Evolutionary conservation across 2,113 vertebrate species (phyloP).

Genomic region (Donacobius atricapilla): DNA sequence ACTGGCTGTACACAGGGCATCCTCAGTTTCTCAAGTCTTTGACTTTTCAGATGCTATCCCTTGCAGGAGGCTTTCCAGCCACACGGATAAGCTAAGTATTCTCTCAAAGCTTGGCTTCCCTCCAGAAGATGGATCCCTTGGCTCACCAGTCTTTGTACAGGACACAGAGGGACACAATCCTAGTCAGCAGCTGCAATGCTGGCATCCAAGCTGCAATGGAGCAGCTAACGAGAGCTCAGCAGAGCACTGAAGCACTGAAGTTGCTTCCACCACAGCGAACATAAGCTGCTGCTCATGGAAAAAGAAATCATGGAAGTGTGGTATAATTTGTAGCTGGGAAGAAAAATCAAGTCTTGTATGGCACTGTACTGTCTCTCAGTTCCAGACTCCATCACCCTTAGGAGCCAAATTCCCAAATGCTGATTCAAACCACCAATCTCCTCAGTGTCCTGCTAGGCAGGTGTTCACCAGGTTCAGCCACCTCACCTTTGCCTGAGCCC

Average conservation of each 20-base stretch:
- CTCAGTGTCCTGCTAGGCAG: accelerated
- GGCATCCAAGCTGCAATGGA: neutral
- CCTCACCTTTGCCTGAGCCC: neutral
- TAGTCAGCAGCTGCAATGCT: neutral
- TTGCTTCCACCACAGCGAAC: neutral
- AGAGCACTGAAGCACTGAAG: neutral
- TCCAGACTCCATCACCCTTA: neutral
- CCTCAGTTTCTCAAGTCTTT: neutral
- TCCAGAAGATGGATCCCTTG: neutral
- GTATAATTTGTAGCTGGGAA: neutral
- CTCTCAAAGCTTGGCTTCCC: neutral
- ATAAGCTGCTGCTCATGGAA: neutral
- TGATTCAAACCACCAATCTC: neutral
- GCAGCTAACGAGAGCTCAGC: neutral
- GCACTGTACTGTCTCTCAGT: neutral
- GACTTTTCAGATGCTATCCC: neutral
- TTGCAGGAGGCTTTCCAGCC: neutral
- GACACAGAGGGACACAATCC: neutral
- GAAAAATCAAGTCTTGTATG: neutral
- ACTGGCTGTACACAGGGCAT: neutral
- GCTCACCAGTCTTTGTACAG: neutral
- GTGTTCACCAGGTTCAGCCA: neutral
- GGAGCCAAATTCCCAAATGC: neutral
- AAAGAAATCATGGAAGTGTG: neutral
- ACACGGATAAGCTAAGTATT: neutral